Percentiles rank a stretch among this genome's conserved stretches.
These are phyloP conservation scores for Acanthurus lineatus DNA, from an alignment of 2,797 vertebrate genomes.

Conservation along the genomic window DNA sequence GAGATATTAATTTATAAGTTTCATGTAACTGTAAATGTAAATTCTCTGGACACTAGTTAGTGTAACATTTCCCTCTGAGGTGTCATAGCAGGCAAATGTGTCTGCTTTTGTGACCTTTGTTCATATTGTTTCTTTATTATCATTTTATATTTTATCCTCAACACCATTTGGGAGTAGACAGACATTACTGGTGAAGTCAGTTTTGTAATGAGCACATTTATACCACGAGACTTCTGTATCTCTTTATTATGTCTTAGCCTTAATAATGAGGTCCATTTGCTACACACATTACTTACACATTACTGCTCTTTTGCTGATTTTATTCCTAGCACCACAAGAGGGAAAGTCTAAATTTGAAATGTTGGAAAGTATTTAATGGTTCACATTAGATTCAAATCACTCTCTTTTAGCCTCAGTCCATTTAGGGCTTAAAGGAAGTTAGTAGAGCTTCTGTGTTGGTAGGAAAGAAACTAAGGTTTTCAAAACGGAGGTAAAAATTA, in stretches of 20 bases:
- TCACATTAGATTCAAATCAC: constrained; percentile 60
- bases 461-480: constrained; percentile 3
- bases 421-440: constrained; percentile 35
- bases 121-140: not conserved
- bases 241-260: constrained; percentile 29
- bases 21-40: too few species aligned
- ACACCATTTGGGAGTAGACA: not conserved
- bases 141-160: not conserved
- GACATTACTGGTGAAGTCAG: not conserved
- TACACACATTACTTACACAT: constrained; percentile 45
- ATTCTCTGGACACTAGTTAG: too few species aligned
- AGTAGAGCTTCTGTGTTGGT: constrained; percentile 3
- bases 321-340: constrained; percentile 22
- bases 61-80: too few species aligned
- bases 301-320: constrained; percentile 37
- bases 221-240: constrained; percentile 19
- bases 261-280: constrained; percentile 59
- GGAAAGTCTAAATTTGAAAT: constrained; percentile 34
- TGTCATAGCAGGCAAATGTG: too few species aligned
- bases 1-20: too few species aligned
- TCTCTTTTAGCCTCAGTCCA: constrained; percentile 51
- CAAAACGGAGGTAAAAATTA: constrained; percentile 8
- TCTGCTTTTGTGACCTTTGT: not conserved
- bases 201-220: constrained; percentile 16
- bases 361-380: constrained; percentile 44